Evolutionary conservation across 2,888 invertebrate genomes (phyloP).

Genomic region (Protophormia terraenovae): DNA sequence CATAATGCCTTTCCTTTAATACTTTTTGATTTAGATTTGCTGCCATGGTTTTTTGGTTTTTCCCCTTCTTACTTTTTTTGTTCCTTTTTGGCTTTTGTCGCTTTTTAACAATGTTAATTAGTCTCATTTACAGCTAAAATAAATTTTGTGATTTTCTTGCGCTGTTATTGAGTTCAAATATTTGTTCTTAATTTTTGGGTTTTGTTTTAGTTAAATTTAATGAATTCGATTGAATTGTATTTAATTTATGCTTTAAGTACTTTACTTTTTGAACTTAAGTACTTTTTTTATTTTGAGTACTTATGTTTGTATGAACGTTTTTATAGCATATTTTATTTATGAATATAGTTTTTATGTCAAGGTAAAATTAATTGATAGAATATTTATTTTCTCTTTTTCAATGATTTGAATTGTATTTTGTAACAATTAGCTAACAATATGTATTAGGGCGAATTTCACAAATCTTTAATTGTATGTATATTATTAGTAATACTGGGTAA

Average conservation of each 20-base stretch:
- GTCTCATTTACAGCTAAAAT: constrained; percentile 65
- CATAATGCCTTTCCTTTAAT: background rate
- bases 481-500: too few relatives aligned
- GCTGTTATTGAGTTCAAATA: constrained; percentile 13
- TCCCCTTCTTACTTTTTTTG: background rate
- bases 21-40: constrained; percentile 16
- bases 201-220: constrained; percentile 10
- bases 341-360: constrained; percentile 39
- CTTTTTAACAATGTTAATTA: constrained; percentile 65
- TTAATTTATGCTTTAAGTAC: constrained; percentile 31
- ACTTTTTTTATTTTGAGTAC: background rate
- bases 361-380: constrained; percentile 35
- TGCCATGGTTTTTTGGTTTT: background rate
- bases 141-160: constrained; percentile 32
- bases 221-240: constrained; percentile 45
- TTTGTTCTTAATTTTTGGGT: background rate
- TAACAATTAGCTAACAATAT: background rate
- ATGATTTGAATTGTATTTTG: background rate
- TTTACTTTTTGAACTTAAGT: background rate
- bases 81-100: constrained; percentile 27
- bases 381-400: background rate
- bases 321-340: background rate
- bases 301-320: too few relatives aligned
- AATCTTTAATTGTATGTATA: background rate
- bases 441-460: background rate